Base-by-base conservation (phyloP, 2,888 invertebrate genomes). In the Callosobruchus maculatus region DNA sequence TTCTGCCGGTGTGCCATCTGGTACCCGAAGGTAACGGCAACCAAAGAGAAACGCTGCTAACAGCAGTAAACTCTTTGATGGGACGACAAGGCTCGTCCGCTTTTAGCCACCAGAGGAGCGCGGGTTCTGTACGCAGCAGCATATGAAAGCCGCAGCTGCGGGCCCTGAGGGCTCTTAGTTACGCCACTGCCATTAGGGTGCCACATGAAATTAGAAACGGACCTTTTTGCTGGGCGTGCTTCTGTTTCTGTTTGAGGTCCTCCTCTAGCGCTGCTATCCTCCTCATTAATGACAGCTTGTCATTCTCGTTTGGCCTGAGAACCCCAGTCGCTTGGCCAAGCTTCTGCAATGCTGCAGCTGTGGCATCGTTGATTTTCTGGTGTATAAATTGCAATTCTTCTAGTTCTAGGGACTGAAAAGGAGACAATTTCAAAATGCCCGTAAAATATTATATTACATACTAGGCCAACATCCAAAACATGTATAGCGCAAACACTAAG, bases 331-430 rank as follows among this genome's bases (percentile, higher is more conserved):
- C 70, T 71, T 78, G 74, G 21, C 80, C 81, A 49, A 78, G 67
- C 74, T 78, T 75, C 66, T 80, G 79, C 31, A 82, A 83, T 2
- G 88, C 74, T 77, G 87, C 88, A 85, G 89, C 90, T 2, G 83
- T 83, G 0, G 87, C 88, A 5, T 88, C 88, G 79, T 89, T 89
- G 66, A 90, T 88, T 85, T 89, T 90, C 0, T 88, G 82, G 79
- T 90, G 90, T 21, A 90, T 73, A 77, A 88, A 88, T 21, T 89
- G 88, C n/a, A 90, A 80, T 78, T 90, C 90, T 81, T 90, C 88
- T 21, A 88, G 86, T 71, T 88, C 87, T 71, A 90, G 83, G 7
- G 83, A 81, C 89, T 90, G 80, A 73, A 83, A 79, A 72, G 70
- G 22, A 26, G 26, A 7, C 22, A 66, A 20, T 20, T 7, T 67